Conservation (phyloP, 2,797 vertebrate genomes). For the Sebastes kiyomatsui region DNA sequence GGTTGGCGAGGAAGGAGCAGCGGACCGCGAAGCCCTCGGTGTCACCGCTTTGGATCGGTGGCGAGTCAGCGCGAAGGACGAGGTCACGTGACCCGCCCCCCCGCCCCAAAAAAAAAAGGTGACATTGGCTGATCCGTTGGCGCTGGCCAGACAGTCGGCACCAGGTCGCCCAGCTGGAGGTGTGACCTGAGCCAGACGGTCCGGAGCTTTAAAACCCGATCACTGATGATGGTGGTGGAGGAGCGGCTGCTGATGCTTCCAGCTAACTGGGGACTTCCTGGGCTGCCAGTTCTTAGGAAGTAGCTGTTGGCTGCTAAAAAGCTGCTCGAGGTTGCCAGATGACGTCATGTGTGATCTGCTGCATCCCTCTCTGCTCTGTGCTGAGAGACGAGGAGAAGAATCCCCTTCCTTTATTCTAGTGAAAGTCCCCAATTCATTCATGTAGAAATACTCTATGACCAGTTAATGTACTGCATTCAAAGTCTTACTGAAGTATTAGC, state of each 20-base stretch:
- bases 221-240: neutral
- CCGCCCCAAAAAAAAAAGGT: constrained; percentile 28
- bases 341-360: constrained; percentile 34
- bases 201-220: neutral
- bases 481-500: neutral
- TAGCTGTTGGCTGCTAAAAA: constrained; percentile 14
- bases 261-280: constrained; percentile 18
- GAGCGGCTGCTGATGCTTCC: constrained; percentile 27
- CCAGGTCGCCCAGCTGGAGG: constrained; percentile 45
- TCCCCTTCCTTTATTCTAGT: neutral
- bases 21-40: constrained; percentile 30
- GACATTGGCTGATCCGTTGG: constrained; percentile 43
- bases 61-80: constrained; percentile 20
- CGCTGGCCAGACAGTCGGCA: constrained; percentile 44
- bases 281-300: constrained; percentile 40
- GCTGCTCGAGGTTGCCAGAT: constrained; percentile 20
- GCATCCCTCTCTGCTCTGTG: constrained; percentile 6
- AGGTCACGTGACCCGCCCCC: constrained; percentile 53
- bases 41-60: constrained; percentile 46
- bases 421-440: neutral
- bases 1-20: constrained; percentile 40
- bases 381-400: neutral
- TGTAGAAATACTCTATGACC: neutral
- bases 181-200: constrained; percentile 32
- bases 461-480: neutral